These are phyloP conservation scores for Eupsittula cactorum DNA, from an alignment of 2,113 vertebrate genomes.

Conservation along the genomic window DNA sequence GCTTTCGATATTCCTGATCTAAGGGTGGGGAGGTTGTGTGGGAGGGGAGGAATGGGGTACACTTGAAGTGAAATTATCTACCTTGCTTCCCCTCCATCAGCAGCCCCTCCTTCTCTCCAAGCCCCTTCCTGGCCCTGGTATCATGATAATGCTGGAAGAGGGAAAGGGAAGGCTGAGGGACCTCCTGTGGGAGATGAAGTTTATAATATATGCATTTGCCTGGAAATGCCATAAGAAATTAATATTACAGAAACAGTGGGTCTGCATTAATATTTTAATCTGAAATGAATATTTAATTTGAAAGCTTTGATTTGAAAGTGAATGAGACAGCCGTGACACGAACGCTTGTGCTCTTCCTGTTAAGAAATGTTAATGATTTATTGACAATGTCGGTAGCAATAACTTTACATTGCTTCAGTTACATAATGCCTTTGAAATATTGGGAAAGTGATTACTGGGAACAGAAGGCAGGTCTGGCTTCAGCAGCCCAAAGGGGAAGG, in stretches of 20 bases:
- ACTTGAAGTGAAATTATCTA: conserved; percentile 24
- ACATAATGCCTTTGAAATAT: conserved; percentile 67
- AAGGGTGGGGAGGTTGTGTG: conserved; percentile 26
- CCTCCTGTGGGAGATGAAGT: conserved; percentile 65
- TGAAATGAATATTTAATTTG: conserved; percentile 82
- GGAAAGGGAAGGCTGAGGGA: conserved; percentile 39
- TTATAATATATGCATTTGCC: conserved; percentile 75
- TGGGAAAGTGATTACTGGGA: conserved; percentile 54
- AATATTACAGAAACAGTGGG: conserved; percentile 80
- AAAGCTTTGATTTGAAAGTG: conserved; percentile 74
- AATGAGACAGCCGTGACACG: conserved; percentile 73
- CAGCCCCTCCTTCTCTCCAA: neutral
- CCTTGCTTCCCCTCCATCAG: conserved; percentile 32
- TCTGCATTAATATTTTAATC: conserved; percentile 82
- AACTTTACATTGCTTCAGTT: conserved; percentile 61
- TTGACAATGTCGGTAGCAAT: conserved; percentile 64
- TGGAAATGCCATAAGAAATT: conserved; percentile 83
- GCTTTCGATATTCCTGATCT: conserved; percentile 62
- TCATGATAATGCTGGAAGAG: neutral
- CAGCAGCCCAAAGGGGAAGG: conserved; percentile 17
- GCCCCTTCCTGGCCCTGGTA: neutral
- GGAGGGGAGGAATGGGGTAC: neutral
- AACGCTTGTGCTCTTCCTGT: conserved; percentile 57
- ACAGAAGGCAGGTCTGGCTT: conserved; percentile 43
- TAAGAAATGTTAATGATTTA: conserved; percentile 75